A percentile compares a stretch with the other conserved stretches of the same genome.
Evolutionary conservation across 2,888 invertebrate genomes (phyloP).

Genomic region (Poecilus cupreus): DNA sequence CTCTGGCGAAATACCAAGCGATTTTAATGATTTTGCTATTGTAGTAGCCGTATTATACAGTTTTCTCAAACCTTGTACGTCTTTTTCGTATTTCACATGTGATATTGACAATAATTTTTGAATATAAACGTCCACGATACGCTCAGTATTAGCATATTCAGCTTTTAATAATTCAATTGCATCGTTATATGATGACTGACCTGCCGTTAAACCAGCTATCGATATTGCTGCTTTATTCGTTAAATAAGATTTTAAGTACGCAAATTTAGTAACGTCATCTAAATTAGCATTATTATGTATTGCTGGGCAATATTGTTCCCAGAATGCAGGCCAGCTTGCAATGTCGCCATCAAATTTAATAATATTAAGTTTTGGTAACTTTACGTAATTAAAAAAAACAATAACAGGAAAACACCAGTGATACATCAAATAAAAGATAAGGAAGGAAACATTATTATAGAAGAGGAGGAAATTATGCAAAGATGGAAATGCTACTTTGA

Average conservation of each 20-base stretch:
- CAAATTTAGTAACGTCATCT: conserved; percentile 4
- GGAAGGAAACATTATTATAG: no score
- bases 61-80: background rate
- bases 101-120: background rate
- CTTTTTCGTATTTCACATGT: background rate
- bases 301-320: background rate
- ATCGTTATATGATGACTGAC: conserved; percentile 2
- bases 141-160: background rate
- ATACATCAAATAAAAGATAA: no score
- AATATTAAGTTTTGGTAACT: background rate
- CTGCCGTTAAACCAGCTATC: background rate
- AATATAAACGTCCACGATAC: background rate
- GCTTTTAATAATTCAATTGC: background rate
- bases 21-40: background rate
- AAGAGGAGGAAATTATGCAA: no score
- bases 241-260: conserved; percentile 9
- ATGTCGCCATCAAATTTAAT: conserved; percentile 16
- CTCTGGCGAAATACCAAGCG: background rate
- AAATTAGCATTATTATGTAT: background rate
- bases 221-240: background rate
- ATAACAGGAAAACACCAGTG: no score
- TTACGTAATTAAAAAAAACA: no score
- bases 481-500: no score
- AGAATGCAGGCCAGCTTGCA: conserved; percentile 2
- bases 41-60: conserved; percentile 10